A percentile compares a stretch with the other conserved stretches of the same genome.
Evolutionary conservation across 2,888 invertebrate species (phyloP).

Genomic region (Ceraclea dissimilis): DNA sequence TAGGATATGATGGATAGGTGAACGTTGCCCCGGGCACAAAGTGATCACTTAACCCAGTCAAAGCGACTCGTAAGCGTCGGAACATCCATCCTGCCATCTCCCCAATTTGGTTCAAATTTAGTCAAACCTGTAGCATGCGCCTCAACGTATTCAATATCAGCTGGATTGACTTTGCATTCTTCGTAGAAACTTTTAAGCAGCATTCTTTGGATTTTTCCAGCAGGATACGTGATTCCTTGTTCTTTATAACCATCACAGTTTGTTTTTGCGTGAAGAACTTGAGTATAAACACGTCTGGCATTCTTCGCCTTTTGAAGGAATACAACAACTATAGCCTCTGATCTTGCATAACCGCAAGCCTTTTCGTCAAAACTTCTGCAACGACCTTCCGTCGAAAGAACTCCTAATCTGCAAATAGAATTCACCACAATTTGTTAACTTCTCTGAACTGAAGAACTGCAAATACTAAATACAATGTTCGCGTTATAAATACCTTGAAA

Average conservation of each 20-base stretch:
- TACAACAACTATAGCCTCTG: constrained; percentile 67
- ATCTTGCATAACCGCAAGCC: constrained; percentile 74
- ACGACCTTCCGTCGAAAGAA: constrained; percentile 74
- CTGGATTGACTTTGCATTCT: constrained; percentile 64
- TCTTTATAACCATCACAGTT: constrained; percentile 74
- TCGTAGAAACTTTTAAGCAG: constrained; percentile 57
- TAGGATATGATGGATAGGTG: too few species aligned
- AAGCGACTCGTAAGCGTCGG: too few species aligned
- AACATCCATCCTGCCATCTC: too few species aligned
- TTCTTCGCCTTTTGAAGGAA: constrained; percentile 67
- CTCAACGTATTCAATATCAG: constrained; percentile 69
- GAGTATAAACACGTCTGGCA: constrained; percentile 61
- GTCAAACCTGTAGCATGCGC: constrained; percentile 74
- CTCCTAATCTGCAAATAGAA: constrained; percentile 57
- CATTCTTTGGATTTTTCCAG: constrained; percentile 54
- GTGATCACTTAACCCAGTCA: too few species aligned
- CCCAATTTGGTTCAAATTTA: too few species aligned
- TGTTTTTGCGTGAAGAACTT: constrained; percentile 67
- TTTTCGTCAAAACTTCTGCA: constrained; percentile 87
- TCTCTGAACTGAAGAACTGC: too few species aligned
- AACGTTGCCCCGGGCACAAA: too few species aligned
- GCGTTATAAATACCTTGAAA: constrained; percentile 68
- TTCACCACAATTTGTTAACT: too few species aligned
- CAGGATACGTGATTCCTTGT: constrained; percentile 61
- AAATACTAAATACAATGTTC: too few species aligned